Percentiles rank a stretch among this genome's conserved stretches.
Conservation (phyloP, 2,888 invertebrate genomes). For the Mechanitis messenoides region DNA sequence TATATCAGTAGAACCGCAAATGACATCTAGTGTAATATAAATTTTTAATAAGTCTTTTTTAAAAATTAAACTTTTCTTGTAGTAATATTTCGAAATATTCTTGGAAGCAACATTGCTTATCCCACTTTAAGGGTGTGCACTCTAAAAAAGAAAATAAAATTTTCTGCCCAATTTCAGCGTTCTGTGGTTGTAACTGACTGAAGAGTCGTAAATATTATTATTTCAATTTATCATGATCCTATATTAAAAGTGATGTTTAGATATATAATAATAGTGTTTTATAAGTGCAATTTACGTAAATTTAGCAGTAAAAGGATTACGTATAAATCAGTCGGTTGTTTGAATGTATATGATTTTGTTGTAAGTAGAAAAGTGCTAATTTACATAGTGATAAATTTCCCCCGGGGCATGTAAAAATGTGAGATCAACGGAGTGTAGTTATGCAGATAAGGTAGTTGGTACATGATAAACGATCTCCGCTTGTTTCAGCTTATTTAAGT, state of each 20-base stretch:
- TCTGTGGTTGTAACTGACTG: no score
- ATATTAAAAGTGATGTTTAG: not conserved
- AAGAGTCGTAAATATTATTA: no score
- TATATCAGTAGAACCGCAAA: no score
- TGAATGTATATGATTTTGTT: constrained; percentile 21
- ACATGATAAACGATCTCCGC: constrained; percentile 13
- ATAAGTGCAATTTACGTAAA: not conserved
- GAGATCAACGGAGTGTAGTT: constrained; percentile 12
- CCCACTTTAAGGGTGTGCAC: no score
- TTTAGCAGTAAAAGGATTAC: not conserved
- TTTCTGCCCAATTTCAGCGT: no score
- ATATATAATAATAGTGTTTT: not conserved
- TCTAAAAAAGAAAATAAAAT: no score
- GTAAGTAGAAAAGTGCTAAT: constrained; percentile 24
- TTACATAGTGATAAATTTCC: constrained; percentile 26
- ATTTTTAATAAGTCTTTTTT: no score
- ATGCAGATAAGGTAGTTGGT: constrained; percentile 16
- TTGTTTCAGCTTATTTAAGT: constrained; percentile 2
- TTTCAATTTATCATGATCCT: not conserved
- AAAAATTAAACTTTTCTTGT: no score
- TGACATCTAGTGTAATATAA: no score
- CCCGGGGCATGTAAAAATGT: constrained; percentile 19
- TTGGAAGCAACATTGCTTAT: no score
- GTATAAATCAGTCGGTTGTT: constrained; percentile 21
- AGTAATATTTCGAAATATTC: no score